phyloP scores from a whole-genome alignment of 2,888 invertebrate genomes.

The Eilema depressum region DNA sequence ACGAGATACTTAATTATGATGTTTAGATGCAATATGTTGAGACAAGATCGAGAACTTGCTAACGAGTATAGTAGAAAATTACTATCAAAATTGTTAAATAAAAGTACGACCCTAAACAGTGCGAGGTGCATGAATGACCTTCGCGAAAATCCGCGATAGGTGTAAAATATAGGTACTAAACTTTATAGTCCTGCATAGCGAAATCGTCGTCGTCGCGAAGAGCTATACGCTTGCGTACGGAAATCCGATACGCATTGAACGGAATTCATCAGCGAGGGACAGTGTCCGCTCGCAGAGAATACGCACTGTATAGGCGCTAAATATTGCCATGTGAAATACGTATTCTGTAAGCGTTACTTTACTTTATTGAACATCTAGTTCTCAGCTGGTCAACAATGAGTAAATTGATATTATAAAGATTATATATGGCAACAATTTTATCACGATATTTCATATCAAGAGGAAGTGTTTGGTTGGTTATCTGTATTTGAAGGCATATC shows the following conservation, averaged over 20 bases:
- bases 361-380: conserved; percentile 26
- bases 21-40: conserved; percentile 35
- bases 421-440: conserved; percentile 31
- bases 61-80: not conserved
- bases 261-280: not conserved
- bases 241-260: not conserved
- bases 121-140: not conserved
- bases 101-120: not conserved
- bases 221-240: not conserved
- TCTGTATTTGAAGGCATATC: no score
- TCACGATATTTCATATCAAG: not conserved
- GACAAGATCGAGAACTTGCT: not conserved
- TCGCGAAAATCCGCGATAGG: not conserved
- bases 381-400: conserved; percentile 34
- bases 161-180: not conserved
- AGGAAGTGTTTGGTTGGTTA: not conserved
- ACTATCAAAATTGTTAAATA: not conserved
- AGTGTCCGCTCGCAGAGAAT: not conserved
- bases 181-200: not conserved
- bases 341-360: conserved; percentile 9
- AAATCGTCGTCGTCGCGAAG: not conserved
- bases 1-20: conserved; percentile 44
- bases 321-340: not conserved
- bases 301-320: not conserved
- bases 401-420: conserved; percentile 40